Conservation (phyloP, 2,797 vertebrate genomes). For the Danio choprae region DNA sequence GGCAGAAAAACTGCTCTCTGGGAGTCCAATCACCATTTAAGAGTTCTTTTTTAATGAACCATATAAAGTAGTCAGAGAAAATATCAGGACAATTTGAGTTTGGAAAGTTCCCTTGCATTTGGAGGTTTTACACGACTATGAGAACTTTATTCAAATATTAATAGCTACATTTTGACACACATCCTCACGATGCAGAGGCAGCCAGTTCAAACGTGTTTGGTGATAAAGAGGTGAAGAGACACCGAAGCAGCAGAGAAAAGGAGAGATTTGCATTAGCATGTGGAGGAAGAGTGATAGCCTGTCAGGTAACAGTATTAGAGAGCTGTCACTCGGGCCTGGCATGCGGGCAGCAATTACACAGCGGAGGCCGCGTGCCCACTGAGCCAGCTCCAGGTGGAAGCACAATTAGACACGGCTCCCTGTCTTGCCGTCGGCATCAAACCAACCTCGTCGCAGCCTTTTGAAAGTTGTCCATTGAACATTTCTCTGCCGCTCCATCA, state of each 20-base stretch:
- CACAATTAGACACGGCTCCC: conserved; percentile 60
- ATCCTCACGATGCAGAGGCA: neutral
- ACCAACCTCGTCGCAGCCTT: conserved; percentile 43
- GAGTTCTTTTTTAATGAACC: too few species aligned
- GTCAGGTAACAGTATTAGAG: conserved; percentile 66
- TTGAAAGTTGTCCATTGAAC: conserved; percentile 46
- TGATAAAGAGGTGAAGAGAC: conserved; percentile 53
- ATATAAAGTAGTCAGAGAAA: neutral
- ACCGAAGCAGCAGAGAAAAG: conserved; percentile 43
- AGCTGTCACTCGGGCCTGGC: conserved; percentile 56
- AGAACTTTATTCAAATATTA: neutral
- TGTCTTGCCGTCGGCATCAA: conserved; percentile 47
- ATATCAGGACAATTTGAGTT: neutral
- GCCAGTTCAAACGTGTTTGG: conserved; percentile 32
- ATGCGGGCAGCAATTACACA: conserved; percentile 58
- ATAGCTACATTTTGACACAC: neutral
- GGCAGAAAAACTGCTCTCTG: too few species aligned
- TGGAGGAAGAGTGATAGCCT: conserved; percentile 64
- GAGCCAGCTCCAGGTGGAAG: conserved; percentile 63
- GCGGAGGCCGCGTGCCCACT: conserved; percentile 28
- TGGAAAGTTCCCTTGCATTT: neutral
- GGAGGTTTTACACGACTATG: neutral
- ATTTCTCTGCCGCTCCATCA: conserved; percentile 26
- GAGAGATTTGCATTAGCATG: conserved; percentile 54
- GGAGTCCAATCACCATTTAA: too few species aligned